phyloP scores from a whole-genome alignment of 2,113 vertebrate species.

The Cricetomys ansorgei region DNA sequence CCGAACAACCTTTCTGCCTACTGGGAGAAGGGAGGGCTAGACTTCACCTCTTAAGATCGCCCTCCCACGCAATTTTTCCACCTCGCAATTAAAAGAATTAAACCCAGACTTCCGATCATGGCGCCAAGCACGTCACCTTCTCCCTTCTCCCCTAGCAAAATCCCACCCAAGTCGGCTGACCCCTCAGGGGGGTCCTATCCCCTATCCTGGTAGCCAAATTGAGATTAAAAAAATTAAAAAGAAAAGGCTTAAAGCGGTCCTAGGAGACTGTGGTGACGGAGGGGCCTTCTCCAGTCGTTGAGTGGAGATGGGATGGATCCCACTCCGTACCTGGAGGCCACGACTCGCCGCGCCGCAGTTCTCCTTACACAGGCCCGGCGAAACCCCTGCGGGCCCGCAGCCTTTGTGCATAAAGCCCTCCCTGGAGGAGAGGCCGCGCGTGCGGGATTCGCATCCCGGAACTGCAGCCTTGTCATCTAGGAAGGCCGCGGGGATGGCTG shows the following conservation, averaged over 20 bases:
- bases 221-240: neutral
- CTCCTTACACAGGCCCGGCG: neutral
- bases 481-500: neutral
- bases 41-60: slow-evolving; percentile 45
- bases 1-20: slow-evolving; percentile 44
- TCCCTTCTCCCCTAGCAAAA: neutral
- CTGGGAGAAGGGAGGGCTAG: slow-evolving; percentile 1
- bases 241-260: neutral
- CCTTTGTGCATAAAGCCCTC: slow-evolving; percentile 44
- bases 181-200: neutral
- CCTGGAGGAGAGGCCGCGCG: neutral
- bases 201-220: neutral
- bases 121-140: slow-evolving; percentile 62
- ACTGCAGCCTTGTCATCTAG: neutral
- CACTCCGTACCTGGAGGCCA: neutral
- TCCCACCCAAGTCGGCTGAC: slow-evolving; percentile 58
- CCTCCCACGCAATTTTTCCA: slow-evolving; percentile 66
- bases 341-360: neutral
- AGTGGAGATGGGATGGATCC: neutral
- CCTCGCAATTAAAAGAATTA: slow-evolving; percentile 54
- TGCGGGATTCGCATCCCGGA: neutral
- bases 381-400: neutral
- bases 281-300: neutral
- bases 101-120: slow-evolving; percentile 73
- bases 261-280: neutral